phyloP scores from a whole-genome alignment of 2,797 vertebrate genomes.

The Poecilia picta region DNA sequence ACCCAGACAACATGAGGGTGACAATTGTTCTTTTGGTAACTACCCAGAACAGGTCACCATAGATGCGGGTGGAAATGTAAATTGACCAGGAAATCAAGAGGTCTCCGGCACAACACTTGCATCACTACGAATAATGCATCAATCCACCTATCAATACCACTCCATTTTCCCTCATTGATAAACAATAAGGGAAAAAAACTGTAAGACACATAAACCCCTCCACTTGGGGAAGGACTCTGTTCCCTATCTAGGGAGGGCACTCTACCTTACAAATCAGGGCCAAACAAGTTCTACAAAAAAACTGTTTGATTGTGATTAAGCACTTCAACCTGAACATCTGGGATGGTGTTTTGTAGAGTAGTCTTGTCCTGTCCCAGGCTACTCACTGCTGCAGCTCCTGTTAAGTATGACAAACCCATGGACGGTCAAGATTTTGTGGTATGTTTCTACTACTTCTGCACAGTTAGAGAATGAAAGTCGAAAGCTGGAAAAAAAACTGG shows the following conservation, averaged over 20 bases:
- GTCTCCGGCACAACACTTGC: background rate
- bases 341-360: background rate
- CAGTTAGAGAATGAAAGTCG: background rate
- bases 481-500: background rate
- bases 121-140: background rate
- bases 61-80: background rate
- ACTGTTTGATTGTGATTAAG: background rate
- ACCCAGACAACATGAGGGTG: background rate
- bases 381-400: background rate
- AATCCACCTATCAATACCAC: background rate
- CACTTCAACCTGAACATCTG: background rate
- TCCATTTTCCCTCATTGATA: background rate
- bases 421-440: background rate
- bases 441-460: background rate
- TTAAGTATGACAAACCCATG: background rate
- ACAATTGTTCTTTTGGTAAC: background rate
- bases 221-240: background rate
- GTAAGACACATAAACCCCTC: background rate
- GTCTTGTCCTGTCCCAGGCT: background rate
- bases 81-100: background rate
- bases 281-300: background rate
- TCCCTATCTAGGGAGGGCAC: no score
- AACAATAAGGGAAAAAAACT: background rate
- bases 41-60: background rate
- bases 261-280: background rate